Conservation (phyloP, 2,888 invertebrate genomes). For the Taphrorychus bicolor region DNA sequence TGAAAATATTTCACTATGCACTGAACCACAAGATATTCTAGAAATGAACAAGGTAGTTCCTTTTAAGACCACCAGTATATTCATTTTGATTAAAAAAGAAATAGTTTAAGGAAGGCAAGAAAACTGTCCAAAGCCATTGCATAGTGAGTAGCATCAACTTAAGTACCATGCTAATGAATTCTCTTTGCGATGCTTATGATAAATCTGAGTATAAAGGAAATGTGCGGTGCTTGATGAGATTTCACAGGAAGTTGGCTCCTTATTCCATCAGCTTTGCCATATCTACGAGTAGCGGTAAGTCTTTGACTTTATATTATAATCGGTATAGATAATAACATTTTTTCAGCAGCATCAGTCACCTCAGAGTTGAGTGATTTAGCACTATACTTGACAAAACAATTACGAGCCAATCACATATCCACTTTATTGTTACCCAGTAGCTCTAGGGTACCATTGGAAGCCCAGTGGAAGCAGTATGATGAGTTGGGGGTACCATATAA, state of each 20-base stretch:
- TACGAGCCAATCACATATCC: constrained; percentile 60
- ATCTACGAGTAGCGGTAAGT: constrained; percentile 44
- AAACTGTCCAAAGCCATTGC: constrained; percentile 53
- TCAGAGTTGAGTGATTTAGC: constrained; percentile 65
- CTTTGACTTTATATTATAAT: neutral
- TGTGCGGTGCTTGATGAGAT: constrained; percentile 61
- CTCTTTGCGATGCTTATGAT: constrained; percentile 67
- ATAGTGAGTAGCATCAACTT: constrained; percentile 63
- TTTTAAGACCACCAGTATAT: neutral
- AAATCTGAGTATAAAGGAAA: constrained; percentile 60
- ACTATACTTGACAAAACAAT: constrained; percentile 63
- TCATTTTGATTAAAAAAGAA: neutral
- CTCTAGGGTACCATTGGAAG: constrained; percentile 55
- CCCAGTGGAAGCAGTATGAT: constrained; percentile 63
- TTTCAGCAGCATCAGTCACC: constrained; percentile 46
- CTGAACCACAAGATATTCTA: constrained; percentile 13
- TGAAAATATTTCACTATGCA: constrained; percentile 66
- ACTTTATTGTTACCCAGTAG: constrained; percentile 56
- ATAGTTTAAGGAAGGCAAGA: constrained; percentile 57
- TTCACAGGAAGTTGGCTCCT: constrained; percentile 78
- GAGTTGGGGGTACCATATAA: constrained; percentile 76
- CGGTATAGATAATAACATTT: neutral
- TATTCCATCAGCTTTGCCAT: constrained; percentile 76
- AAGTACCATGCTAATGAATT: constrained; percentile 64
- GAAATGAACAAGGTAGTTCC: constrained; percentile 14